These are phyloP conservation scores for Tinea trinotella DNA, from an alignment of 2,888 invertebrate genomes.

Conservation along the genomic window DNA sequence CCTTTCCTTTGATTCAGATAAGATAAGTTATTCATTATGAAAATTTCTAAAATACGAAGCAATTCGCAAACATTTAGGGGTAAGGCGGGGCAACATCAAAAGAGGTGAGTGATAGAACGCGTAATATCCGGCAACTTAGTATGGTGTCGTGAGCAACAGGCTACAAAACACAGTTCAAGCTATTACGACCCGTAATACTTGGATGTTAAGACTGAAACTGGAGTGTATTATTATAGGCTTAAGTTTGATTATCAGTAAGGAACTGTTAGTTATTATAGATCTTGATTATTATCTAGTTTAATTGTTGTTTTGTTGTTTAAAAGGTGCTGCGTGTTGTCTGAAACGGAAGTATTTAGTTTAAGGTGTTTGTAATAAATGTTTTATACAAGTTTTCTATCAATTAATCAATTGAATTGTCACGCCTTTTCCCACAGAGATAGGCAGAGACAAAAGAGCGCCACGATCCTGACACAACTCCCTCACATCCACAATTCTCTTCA, in stretches of 20 bases:
- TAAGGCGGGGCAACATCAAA: slow-evolving; percentile 4
- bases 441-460: no score
- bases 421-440: no score
- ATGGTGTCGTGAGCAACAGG: slow-evolving; percentile 28
- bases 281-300: background rate
- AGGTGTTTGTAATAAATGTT: no score
- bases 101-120: slow-evolving; percentile 41
- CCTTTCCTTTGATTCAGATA: no score
- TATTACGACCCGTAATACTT: background rate
- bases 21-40: background rate
- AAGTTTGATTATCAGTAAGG: background rate
- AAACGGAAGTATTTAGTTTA: background rate
- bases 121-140: slow-evolving; percentile 64
- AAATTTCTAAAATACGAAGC: background rate
- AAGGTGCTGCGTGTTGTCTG: background rate
- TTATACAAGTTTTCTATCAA: no score
- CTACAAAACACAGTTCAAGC: background rate
- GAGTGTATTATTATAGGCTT: background rate
- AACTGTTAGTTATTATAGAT: background rate
- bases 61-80: slow-evolving; percentile 15
- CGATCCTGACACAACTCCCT: no score
- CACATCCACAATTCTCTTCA: no score
- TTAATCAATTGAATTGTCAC: no score
- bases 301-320: slow-evolving; percentile 1
- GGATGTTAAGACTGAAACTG: background rate